Evolutionary conservation across 2,113 vertebrate species (phyloP).

Genomic region (Tragelaphus imberbis): DNA sequence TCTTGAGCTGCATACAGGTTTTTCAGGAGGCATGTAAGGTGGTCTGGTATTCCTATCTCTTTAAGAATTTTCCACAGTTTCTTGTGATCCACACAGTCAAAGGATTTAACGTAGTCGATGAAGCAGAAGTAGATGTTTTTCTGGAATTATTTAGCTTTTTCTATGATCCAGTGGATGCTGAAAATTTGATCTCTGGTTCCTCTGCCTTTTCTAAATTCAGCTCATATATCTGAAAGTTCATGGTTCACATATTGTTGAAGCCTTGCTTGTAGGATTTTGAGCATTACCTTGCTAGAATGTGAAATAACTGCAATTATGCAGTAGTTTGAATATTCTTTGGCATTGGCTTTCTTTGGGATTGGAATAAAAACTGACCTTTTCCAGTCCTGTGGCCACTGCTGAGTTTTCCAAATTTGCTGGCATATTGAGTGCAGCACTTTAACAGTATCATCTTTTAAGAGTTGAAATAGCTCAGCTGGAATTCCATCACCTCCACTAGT

Average conservation of each 20-base stretch:
- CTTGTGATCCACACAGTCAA: neutral
- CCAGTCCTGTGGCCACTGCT: neutral
- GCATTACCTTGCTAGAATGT: neutral
- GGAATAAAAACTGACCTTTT: neutral
- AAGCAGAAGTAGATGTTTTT: neutral
- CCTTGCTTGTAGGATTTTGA: neutral
- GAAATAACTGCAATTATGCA: neutral
- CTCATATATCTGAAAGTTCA: neutral
- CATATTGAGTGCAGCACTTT: neutral
- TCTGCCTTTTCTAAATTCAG: neutral
- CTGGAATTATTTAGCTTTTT: neutral
- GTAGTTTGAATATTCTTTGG: neutral
- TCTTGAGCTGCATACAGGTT: neutral
- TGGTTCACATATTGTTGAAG: neutral
- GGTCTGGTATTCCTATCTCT: neutral
- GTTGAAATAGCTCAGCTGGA: neutral
- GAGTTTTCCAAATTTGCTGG: neutral
- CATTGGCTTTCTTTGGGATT: neutral
- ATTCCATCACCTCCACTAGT: neutral
- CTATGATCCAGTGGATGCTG: neutral
- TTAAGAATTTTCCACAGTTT: neutral
- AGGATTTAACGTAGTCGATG: neutral
- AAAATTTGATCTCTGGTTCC: neutral
- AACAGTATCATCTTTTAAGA: neutral
- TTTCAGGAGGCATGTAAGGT: neutral